A percentile compares a stretch with the other conserved stretches of the same genome.
These are phyloP conservation scores for Steatocranus sp. DNA, from an alignment of 2,797 vertebrate species.

Conservation along the genomic window DNA sequence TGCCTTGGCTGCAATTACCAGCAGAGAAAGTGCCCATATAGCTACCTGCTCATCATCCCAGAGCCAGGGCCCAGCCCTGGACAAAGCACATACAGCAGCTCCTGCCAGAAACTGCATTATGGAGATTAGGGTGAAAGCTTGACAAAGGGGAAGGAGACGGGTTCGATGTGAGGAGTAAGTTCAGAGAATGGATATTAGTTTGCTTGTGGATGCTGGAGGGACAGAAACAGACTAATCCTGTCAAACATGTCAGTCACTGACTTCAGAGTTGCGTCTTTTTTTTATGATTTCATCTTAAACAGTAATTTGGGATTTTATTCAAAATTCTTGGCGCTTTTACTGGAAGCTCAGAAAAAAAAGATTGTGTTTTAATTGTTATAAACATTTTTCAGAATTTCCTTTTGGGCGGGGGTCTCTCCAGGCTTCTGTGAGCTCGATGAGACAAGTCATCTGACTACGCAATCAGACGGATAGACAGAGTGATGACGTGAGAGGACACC, in stretches of 20 bases:
- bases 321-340: neutral
- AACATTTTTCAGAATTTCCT: neutral
- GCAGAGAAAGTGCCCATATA: constrained; percentile 2
- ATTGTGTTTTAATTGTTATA: neutral
- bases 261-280: neutral
- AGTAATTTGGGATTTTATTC: neutral
- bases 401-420: neutral
- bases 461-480: neutral
- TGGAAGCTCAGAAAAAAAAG: neutral
- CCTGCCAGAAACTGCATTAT: constrained; percentile 60
- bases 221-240: constrained; percentile 2
- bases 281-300: neutral
- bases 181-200: constrained; percentile 44
- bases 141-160: constrained; percentile 45
- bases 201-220: constrained; percentile 23
- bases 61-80: constrained; percentile 19
- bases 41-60: constrained; percentile 51
- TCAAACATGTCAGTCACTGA: neutral
- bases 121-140: constrained; percentile 57
- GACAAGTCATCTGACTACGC: neutral
- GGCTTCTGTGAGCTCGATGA: neutral
- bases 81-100: constrained; percentile 26
- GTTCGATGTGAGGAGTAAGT: constrained; percentile 16
- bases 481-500: constrained; percentile 16
- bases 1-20: constrained; percentile 40